phyloP scores from a whole-genome alignment of 2,797 vertebrate genomes.

The Carcharodon carcharias region DNA sequence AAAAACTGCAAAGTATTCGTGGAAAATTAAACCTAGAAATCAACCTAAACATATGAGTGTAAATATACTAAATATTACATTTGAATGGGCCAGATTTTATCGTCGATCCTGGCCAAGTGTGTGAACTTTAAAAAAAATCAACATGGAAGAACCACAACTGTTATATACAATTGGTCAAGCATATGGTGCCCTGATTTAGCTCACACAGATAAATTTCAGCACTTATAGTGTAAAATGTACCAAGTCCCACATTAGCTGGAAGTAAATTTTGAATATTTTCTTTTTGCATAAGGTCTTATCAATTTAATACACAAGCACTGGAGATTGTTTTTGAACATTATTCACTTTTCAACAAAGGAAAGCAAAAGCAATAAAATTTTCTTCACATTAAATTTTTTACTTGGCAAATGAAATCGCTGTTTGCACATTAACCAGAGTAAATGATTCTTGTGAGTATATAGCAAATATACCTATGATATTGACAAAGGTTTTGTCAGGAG shows the following conservation, averaged over 20 bases:
- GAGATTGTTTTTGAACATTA: not conserved
- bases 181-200: not conserved
- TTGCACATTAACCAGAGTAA: not conserved
- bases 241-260: not conserved
- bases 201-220: not conserved
- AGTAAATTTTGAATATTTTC: not conserved
- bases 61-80: not conserved
- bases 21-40: constrained; percentile 9
- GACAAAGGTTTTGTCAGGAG: not conserved
- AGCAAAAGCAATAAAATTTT: not conserved
- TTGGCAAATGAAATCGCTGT: not conserved
- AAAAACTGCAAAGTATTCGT: constrained; percentile 2
- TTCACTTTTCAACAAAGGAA: not conserved
- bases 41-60: not conserved
- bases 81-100: not conserved
- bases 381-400: constrained; percentile 6
- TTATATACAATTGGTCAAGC: constrained; percentile 3
- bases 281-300: not conserved
- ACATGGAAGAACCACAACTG: not conserved
- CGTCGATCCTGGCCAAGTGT: not conserved
- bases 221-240: not conserved
- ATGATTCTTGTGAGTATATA: not conserved
- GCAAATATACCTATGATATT: not conserved
- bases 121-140: not conserved
- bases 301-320: not conserved